Conservation (phyloP, 1,140 invertebrate species). For the Cecropterus lyciades region DNA sequence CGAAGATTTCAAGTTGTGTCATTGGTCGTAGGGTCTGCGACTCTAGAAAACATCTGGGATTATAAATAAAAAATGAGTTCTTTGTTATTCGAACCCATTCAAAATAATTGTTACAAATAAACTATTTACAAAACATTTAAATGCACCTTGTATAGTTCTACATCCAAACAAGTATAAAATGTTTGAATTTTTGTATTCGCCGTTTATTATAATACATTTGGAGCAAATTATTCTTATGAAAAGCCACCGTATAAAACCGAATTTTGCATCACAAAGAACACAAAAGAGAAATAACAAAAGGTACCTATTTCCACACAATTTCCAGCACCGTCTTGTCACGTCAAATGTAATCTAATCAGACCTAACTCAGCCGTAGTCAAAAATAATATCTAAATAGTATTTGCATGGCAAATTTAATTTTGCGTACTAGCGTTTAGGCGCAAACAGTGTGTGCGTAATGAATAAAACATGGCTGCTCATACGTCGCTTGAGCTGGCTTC, state of each 20-base stretch:
- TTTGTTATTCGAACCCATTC: too few species aligned
- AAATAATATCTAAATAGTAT: conserved; percentile 42
- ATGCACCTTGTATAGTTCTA: too few species aligned
- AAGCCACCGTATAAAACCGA: background rate
- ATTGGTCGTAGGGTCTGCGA: too few species aligned
- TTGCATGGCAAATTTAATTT: conserved; percentile 54
- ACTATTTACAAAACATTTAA: too few species aligned
- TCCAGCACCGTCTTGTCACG: conserved; percentile 22
- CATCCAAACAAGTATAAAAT: too few species aligned
- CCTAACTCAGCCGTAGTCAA: conserved; percentile 31
- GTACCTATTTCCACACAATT: conserved; percentile 28
- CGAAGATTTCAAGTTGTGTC: too few species aligned
- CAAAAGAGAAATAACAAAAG: conserved; percentile 7
- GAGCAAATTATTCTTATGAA: background rate
- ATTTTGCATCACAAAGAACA: conserved; percentile 4
- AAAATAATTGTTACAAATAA: too few species aligned
- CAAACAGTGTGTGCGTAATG: conserved; percentile 53
- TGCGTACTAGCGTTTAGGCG: conserved; percentile 52
- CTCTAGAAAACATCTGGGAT: too few species aligned
- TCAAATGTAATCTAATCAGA: conserved; percentile 31
- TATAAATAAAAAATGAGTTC: too few species aligned
- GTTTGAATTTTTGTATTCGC: too few species aligned
- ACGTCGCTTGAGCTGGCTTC: conserved; percentile 40
- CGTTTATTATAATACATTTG: conserved; percentile 1
- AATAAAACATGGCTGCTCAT: conserved; percentile 57